Evolutionary conservation across 2,888 invertebrate species (phyloP), one percentile per base, ranked within the genome.

Genomic region (Eurytoma adleriae): DNA sequence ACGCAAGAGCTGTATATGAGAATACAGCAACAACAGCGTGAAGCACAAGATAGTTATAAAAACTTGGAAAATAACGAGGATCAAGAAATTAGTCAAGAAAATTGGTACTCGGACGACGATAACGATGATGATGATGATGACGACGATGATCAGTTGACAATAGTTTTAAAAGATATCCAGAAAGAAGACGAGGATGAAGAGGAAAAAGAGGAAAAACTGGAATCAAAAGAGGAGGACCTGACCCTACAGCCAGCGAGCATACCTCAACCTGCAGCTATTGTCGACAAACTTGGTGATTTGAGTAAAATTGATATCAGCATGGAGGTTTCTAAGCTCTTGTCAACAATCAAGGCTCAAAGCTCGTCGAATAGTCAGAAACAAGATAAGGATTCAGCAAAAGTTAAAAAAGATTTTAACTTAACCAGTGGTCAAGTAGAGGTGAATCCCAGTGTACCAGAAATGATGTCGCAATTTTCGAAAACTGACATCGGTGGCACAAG

Each of bases 101-200:
- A 95, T 90, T 96, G 96, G 95, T 96, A 96, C 88, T 96, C 96
- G 1, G 96, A 96, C 88, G 96, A 96, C 83, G 96, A 96, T 85
- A 95, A 95, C 85, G 95, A 95, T 80, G 92, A 92, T 30, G 88
- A 87, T 3, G 95, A 95, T 81, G 92, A 92, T 27, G 88, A 88
- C 3, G 88, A 91, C 73, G 92, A 91, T n/a, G 86, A 89, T 79
- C 88, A 89, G 83, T 83, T 91, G 50, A 89, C 89, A 14, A 91
- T 96, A 94, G 95, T 96, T 94, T 89, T 96, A 3, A 96, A 95
- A 89, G 96, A 96, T 85, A 95, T 95, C 40, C 95, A 94, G 85
- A 96, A 95, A 84, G 92, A 92, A 3, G 89, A 90, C 13, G 84
- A 81, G 16, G 84, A 84, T 3, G 66, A 81, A 12, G 72, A 91